phyloP scores from a whole-genome alignment of 2,888 invertebrate genomes.

The Zeuzera pyrina region DNA sequence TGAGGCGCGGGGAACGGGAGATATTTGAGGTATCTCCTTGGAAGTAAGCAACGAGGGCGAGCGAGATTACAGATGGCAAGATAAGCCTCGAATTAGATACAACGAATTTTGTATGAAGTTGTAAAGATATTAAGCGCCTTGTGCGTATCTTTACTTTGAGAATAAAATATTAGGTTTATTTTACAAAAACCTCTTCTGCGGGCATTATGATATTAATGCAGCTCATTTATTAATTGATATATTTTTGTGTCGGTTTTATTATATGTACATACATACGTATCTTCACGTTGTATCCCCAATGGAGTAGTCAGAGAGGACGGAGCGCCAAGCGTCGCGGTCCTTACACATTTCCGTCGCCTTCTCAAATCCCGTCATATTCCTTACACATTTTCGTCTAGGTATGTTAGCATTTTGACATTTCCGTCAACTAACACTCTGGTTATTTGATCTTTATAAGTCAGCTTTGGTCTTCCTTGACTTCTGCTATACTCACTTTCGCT shows the following conservation, averaged over 20 bases:
- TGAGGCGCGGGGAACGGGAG: conserved; percentile 23
- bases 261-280: conserved; percentile 2
- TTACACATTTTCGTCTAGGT: no score
- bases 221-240: conserved; percentile 15
- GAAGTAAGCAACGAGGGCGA: conserved; percentile 41
- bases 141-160: conserved; percentile 48
- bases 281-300: no score
- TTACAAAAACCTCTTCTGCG: conserved; percentile 38
- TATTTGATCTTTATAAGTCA: no score
- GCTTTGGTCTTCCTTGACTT: no score
- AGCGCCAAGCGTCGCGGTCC: no score
- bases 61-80: conserved; percentile 68
- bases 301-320: no score
- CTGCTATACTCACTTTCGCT: no score
- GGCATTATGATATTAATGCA: conserved; percentile 24
- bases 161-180: conserved; percentile 58
- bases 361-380: no score
- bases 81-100: conserved; percentile 69
- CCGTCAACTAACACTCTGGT: no score
- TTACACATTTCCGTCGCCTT: no score
- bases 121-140: conserved; percentile 56
- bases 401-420: no score
- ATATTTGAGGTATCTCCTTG: conserved; percentile 52
- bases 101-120: conserved; percentile 68
- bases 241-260: conserved; percentile 5